Evolutionary conservation across 1,140 invertebrate species (phyloP).

Genomic region (Drosophila quadrilineata): DNA sequence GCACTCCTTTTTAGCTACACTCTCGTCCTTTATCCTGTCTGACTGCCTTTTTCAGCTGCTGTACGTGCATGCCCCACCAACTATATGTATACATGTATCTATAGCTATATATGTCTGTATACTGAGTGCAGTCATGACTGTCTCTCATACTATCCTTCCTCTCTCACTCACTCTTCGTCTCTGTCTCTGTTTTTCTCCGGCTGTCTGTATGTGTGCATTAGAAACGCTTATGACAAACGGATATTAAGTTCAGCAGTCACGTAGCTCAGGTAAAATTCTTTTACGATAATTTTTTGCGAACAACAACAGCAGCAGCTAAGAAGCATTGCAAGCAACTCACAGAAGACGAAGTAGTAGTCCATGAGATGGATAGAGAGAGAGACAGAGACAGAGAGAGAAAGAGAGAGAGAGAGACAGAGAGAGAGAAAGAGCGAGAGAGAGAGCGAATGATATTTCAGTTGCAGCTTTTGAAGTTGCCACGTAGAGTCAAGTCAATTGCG

Average conservation of each 20-base stretch:
- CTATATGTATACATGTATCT: constrained; percentile 11
- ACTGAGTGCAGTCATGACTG: constrained; percentile 39
- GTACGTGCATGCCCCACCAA: constrained; percentile 56
- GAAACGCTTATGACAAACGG: constrained; percentile 79
- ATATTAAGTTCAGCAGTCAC: constrained; percentile 79
- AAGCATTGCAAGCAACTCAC: too few relatives aligned
- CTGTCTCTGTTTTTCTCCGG: background rate
- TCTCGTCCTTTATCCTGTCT: background rate
- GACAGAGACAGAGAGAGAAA: too few relatives aligned
- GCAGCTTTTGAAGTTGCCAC: constrained; percentile 24
- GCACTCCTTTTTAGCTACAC: background rate
- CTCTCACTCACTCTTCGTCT: background rate
- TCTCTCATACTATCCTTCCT: background rate
- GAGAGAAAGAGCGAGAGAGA: background rate
- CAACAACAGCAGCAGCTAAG: constrained; percentile 22
- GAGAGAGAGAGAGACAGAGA: background rate
- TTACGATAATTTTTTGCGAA: constrained; percentile 74
- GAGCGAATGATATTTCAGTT: constrained; percentile 3
- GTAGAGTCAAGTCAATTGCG: too few relatives aligned
- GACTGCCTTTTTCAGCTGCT: constrained; percentile 34
- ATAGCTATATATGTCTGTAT: constrained; percentile 37
- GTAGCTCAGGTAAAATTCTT: constrained; percentile 78
- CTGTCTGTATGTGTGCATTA: constrained; percentile 59
- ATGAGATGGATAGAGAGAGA: too few relatives aligned
- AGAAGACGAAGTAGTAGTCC: too few relatives aligned